Conservation (phyloP, 2,888 invertebrate genomes). For the Acronicta psi region DNA sequence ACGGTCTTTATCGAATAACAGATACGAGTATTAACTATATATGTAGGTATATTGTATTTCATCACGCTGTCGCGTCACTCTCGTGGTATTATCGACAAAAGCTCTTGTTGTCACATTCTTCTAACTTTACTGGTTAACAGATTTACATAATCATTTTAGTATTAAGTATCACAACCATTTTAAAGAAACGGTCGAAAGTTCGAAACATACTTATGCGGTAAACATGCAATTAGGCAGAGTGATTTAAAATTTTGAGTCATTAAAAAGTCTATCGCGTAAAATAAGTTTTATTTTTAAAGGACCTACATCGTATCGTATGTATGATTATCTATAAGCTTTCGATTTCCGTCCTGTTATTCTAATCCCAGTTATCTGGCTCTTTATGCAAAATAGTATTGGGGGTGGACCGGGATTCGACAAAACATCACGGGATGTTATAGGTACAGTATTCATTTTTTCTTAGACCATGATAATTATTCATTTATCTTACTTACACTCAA, state of each 20-base stretch:
- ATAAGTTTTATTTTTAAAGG: too few species aligned
- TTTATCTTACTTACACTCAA: too few species aligned
- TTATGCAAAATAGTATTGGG: conserved; percentile 51
- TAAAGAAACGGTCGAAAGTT: too few species aligned
- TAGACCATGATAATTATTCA: too few species aligned
- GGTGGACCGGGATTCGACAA: conserved; percentile 40
- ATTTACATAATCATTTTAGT: neutral
- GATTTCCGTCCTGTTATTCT: conserved; percentile 45
- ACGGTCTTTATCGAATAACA: conserved; percentile 69
- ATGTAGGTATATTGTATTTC: conserved; percentile 34
- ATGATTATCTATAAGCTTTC: conserved; percentile 35
- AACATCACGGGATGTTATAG: conserved; percentile 35
- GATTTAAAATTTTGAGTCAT: too few species aligned
- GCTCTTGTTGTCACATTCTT: conserved; percentile 4
- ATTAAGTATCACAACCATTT: too few species aligned
- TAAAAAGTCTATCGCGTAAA: too few species aligned
- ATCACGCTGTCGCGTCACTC: conserved; percentile 11
- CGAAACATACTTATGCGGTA: too few species aligned
- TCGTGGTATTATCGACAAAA: too few species aligned
- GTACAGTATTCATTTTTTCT: conserved; percentile 36
- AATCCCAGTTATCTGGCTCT: conserved; percentile 49
- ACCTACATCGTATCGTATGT: conserved; percentile 21
- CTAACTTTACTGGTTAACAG: neutral
- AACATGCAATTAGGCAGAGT: too few species aligned
- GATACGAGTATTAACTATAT: conserved; percentile 44